Evolutionary conservation across 2,888 invertebrate species (phyloP).

Genomic region (Ennomos erosarius): DNA sequence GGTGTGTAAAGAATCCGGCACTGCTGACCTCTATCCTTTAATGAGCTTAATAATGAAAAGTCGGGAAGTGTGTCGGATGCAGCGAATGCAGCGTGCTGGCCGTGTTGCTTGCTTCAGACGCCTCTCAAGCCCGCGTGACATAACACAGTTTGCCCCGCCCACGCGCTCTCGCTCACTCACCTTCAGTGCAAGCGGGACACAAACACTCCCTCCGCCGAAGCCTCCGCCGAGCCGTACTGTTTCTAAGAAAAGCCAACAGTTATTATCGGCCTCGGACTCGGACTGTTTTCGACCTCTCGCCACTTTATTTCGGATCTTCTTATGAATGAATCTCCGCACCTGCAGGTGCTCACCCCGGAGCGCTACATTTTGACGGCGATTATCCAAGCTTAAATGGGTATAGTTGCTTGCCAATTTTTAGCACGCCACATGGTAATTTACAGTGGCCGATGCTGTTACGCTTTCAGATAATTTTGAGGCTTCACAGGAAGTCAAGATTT

Average conservation of each 20-base stretch:
- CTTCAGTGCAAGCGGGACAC: conserved; percentile 64
- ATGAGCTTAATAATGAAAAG: conserved; percentile 68
- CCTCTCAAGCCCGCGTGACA: conserved; percentile 74
- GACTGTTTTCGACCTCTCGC: conserved; percentile 78
- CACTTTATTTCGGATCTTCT: conserved; percentile 64
- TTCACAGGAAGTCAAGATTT: conserved; percentile 75
- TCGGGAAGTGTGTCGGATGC: conserved; percentile 66
- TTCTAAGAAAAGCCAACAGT: conserved; percentile 83
- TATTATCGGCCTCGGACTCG: conserved; percentile 77
- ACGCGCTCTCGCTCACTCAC: conserved; percentile 70
- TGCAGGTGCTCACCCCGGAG: conserved; percentile 79
- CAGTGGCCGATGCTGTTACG: conserved; percentile 69
- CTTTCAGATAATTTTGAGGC: conserved; percentile 64
- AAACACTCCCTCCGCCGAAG: conserved; percentile 71
- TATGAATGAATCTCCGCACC: conserved; percentile 78
- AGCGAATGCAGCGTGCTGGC: conserved; percentile 67
- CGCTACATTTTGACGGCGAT: conserved; percentile 71
- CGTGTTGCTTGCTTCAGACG: conserved; percentile 50
- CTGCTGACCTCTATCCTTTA: conserved; percentile 60
- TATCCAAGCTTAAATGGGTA: conserved; percentile 71
- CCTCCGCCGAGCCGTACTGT: conserved; percentile 73
- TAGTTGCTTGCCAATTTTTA: conserved; percentile 71
- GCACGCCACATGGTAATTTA: conserved; percentile 78
- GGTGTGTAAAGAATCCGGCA: too few species aligned
- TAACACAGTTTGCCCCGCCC: conserved; percentile 76